Conservation (phyloP, 2,888 invertebrate genomes). For the Leptura quadrifasciata region DNA sequence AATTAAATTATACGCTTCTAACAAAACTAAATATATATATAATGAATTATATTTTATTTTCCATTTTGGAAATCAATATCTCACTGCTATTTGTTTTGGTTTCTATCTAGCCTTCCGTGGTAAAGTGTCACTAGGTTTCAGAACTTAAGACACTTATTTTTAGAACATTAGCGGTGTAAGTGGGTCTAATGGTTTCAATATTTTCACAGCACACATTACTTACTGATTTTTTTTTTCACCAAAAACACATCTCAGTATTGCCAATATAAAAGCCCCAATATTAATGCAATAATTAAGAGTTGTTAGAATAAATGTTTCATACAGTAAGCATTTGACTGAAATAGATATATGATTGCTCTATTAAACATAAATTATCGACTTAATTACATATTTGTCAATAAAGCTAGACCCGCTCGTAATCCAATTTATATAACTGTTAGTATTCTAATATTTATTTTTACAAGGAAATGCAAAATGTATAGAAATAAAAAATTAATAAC, state of each 20-base stretch:
- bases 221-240: not conserved
- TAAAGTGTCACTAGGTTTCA: constrained; percentile 7
- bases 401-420: too few relatives aligned
- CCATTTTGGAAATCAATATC: not conserved
- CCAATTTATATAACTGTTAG: too few relatives aligned
- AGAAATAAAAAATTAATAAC: too few relatives aligned
- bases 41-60: not conserved
- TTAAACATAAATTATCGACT: too few relatives aligned
- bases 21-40: not conserved
- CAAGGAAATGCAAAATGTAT: too few relatives aligned
- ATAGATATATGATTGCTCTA: too few relatives aligned
- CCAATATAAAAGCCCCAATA: not conserved
- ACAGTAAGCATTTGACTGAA: too few relatives aligned
- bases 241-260: not conserved
- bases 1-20: not conserved
- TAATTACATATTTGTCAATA: too few relatives aligned
- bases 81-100: not conserved
- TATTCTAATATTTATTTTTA: too few relatives aligned
- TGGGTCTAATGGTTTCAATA: not conserved
- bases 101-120: not conserved
- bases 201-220: not conserved
- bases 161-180: not conserved
- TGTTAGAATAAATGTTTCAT: too few relatives aligned
- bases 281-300: not conserved
- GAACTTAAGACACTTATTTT: not conserved